A percentile compares a stretch with the other conserved stretches of the same genome.
phyloP scores from a whole-genome alignment of 2,113 vertebrate genomes.

The Sorex araneus region DNA sequence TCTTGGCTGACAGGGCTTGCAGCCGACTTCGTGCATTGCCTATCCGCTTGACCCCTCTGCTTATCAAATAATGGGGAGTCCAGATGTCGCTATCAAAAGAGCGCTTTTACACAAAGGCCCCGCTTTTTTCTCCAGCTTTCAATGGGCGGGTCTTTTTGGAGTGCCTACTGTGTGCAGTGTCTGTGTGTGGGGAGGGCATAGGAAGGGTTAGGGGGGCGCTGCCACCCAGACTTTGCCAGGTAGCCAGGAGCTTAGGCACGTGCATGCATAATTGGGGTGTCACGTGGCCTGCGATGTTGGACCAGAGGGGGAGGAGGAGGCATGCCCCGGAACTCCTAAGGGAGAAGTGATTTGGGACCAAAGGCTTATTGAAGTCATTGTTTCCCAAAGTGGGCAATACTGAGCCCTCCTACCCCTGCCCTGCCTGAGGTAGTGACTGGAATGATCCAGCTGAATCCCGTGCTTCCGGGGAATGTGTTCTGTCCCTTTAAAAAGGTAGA shows the following conservation, averaged over 20 bases:
- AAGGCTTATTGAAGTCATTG: no score
- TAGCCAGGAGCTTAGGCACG: slow-evolving; percentile 19
- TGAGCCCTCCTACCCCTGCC: no score
- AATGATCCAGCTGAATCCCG: no score
- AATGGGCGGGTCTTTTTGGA: slow-evolving; percentile 8
- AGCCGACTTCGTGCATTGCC: slow-evolving; percentile 48
- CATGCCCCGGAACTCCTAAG: not conserved
- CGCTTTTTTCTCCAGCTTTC: not conserved
- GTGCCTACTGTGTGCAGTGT: not conserved
- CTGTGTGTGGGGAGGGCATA: not conserved
- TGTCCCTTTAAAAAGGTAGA: no score
- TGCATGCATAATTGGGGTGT: not conserved
- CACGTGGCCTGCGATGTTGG: not conserved
- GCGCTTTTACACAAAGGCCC: slow-evolving; percentile 60
- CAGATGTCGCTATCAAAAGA: slow-evolving; percentile 74
- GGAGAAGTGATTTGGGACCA: slow-evolving; percentile 36
- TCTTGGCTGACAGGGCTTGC: slow-evolving; percentile 59
- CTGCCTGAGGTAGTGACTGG: no score
- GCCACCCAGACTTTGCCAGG: not conserved
- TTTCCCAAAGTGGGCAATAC: no score
- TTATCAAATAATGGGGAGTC: slow-evolving; percentile 60
- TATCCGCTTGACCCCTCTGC: slow-evolving; percentile 3
- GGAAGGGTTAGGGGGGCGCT: not conserved
- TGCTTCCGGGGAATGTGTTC: no score
- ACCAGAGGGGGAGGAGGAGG: slow-evolving; percentile 18